phyloP scores from a whole-genome alignment of 1,140 invertebrate genomes.

The Macrobrachium rosenbergii region DNA sequence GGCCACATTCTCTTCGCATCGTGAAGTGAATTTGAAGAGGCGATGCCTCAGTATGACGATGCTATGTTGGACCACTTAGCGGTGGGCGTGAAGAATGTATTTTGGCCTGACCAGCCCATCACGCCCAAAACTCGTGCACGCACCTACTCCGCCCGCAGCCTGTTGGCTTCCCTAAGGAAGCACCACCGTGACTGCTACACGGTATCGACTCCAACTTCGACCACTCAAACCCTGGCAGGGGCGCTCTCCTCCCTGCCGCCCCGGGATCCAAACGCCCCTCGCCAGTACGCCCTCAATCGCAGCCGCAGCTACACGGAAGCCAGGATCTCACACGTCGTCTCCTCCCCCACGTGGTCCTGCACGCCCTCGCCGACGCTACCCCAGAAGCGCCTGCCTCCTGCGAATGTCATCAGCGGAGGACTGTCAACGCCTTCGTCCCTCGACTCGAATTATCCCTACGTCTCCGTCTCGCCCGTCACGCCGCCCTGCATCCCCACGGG shows the following conservation, averaged over 20 bases:
- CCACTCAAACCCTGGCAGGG: not conserved
- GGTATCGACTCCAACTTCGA: conserved; percentile 17
- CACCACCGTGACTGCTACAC: conserved; percentile 45
- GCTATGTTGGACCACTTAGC: conserved; percentile 45
- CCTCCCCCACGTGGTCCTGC: conserved; percentile 3
- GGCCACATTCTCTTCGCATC: too few species aligned
- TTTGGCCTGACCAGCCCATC: conserved; percentile 37
- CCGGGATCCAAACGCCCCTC: not conserved
- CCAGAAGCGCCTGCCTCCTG: not conserved
- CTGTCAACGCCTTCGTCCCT: not conserved
- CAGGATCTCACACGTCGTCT: not conserved
- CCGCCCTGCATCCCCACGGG: conserved; percentile 5
- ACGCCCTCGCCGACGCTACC: conserved; percentile 38
- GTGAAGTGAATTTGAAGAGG: not conserved
- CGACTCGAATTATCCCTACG: not conserved
- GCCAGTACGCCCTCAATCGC: conserved; percentile 2
- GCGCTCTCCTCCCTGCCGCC: not conserved
- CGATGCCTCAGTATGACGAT: conserved; percentile 49
- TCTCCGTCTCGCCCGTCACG: not conserved
- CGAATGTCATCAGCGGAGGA: not conserved
- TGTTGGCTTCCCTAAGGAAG: conserved; percentile 40
- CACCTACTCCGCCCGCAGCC: not conserved
- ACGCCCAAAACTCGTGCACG: not conserved
- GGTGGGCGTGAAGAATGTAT: conserved; percentile 41
- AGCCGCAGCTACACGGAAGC: conserved; percentile 39